Conservation (phyloP, 2,797 vertebrate species). For the Buceros bicornis region DNA sequence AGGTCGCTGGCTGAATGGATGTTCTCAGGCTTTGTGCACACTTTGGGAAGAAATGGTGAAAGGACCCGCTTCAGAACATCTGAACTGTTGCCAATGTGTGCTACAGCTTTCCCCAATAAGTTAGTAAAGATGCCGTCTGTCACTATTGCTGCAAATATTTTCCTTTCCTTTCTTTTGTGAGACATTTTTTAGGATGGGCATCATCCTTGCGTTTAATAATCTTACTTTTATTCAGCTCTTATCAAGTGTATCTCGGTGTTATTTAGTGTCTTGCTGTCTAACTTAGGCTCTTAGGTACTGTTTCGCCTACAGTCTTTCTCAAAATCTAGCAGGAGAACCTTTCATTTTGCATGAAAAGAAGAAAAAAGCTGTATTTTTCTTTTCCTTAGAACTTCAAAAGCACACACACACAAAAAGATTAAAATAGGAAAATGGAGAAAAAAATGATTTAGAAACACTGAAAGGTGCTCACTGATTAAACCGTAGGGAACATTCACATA, state of each 20-base stretch:
- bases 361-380: not conserved
- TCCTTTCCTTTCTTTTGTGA: not conserved
- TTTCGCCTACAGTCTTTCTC: not conserved
- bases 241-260: not conserved
- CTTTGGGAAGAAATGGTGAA: slow-evolving; percentile 2
- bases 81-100: not conserved
- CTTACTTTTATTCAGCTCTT: not conserved
- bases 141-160: not conserved
- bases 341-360: slow-evolving; percentile 1
- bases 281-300: not conserved
- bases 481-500: slow-evolving; percentile 12
- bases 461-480: slow-evolving; percentile 34
- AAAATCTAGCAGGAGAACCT: not conserved
- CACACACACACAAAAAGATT: not conserved
- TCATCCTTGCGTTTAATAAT: not conserved
- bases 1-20: not conserved
- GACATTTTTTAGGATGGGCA: not conserved
- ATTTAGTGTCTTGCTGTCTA: slow-evolving; percentile 15
- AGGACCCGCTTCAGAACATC: not conserved
- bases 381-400: not conserved
- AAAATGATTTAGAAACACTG: not conserved
- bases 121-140: not conserved
- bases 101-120: not conserved
- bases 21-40: not conserved
- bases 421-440: not conserved